These are phyloP conservation scores for Sphaeridia pumilis DNA, from an alignment of 2,888 invertebrate genomes.

Conservation along the genomic window DNA sequence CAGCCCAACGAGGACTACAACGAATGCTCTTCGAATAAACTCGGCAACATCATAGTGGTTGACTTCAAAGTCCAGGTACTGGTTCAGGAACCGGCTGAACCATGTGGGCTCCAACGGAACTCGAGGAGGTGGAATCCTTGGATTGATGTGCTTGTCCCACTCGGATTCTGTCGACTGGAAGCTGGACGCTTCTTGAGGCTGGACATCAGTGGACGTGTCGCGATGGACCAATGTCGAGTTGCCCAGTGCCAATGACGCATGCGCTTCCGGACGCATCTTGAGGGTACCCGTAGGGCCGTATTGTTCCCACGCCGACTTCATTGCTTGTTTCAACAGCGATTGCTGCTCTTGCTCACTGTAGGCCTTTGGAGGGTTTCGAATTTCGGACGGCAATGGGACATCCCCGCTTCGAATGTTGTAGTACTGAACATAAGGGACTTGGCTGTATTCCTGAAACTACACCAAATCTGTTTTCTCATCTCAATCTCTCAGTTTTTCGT, in stretches of 20 bases:
- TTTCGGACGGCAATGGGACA: neutral
- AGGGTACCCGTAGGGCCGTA: constrained; percentile 20
- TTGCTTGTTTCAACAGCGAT: constrained; percentile 13
- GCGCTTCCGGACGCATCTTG: neutral
- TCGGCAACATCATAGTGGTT: constrained; percentile 31
- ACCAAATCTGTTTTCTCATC: too few species aligned
- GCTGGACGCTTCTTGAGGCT: neutral
- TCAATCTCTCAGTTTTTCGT: too few species aligned
- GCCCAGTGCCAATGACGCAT: neutral
- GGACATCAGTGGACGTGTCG: neutral
- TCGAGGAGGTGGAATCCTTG: neutral
- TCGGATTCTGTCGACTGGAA: constrained; percentile 30
- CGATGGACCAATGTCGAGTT: too few species aligned
- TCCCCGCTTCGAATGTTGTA: neutral
- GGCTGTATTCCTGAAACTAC: too few species aligned
- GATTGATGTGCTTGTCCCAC: constrained; percentile 24
- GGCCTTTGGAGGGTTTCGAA: neutral
- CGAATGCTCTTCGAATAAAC: constrained; percentile 18
- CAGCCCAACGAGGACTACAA: constrained; percentile 21
- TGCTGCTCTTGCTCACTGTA: constrained; percentile 3
- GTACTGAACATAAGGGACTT: too few species aligned
- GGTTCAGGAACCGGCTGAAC: constrained; percentile 20
- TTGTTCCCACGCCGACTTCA: constrained; percentile 23
- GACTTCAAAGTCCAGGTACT: constrained; percentile 32
- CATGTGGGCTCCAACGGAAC: constrained; percentile 16